A percentile compares a stretch with the other conserved stretches of the same genome.
Conservation (phyloP, 2,797 vertebrate species). For the Lithobates sylvaticus region DNA sequence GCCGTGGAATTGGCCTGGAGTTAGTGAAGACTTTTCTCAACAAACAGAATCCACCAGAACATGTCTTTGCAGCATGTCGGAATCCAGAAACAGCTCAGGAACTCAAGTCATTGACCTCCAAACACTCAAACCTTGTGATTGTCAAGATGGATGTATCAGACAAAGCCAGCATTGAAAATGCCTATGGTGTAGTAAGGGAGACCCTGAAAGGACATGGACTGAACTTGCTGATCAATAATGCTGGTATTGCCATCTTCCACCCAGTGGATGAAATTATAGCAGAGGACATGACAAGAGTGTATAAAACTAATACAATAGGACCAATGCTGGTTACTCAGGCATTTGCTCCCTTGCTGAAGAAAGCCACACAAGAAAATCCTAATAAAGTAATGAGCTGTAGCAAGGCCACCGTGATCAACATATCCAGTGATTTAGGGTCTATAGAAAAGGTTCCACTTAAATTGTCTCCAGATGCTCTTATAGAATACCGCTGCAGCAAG, state of each 20-base stretch:
- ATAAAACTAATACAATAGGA: constrained; percentile 40
- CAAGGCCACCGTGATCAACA: background rate
- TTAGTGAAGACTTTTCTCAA: background rate
- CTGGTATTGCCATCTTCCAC: accelerated
- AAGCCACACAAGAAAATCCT: background rate
- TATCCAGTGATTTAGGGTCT: background rate
- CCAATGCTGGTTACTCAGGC: constrained; percentile 60
- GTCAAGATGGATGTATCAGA: constrained; percentile 32
- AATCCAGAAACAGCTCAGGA: background rate
- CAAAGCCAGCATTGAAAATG: constrained; percentile 11
- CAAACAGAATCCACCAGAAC: background rate
- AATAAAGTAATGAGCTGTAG: background rate
- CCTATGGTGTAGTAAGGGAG: background rate
- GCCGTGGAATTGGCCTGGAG: background rate
- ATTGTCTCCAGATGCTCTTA: background rate
- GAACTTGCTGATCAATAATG: constrained; percentile 63
- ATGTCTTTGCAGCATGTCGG: constrained; percentile 4
- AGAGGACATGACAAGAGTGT: background rate
- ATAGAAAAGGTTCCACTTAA: too few relatives aligned
- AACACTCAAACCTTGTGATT: too few relatives aligned
- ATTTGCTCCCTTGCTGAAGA: background rate
- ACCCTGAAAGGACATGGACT: constrained; percentile 43
- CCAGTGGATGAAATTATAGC: accelerated
- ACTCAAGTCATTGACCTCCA: background rate
- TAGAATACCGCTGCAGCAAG: background rate